phyloP scores from a whole-genome alignment of 2,888 invertebrate species.

The Notodonta ziczac region DNA sequence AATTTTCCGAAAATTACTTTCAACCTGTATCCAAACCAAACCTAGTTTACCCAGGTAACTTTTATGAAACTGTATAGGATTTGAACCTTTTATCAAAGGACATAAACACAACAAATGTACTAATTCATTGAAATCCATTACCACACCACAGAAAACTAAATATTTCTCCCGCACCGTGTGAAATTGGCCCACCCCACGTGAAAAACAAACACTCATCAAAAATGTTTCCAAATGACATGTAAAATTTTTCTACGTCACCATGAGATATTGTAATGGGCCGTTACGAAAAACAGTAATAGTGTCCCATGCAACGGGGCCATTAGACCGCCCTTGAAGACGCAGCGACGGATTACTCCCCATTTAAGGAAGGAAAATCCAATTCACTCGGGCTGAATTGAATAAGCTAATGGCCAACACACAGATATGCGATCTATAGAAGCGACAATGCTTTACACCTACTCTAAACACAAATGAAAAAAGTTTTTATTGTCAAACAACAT shows the following conservation, averaged over 20 bases:
- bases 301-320: slow-evolving; percentile 74
- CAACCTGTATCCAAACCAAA: no score
- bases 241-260: slow-evolving; percentile 83
- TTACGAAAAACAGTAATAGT: slow-evolving; percentile 79
- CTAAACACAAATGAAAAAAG: no score
- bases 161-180: slow-evolving; percentile 51
- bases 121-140: slow-evolving; percentile 47
- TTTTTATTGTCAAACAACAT: no score
- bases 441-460: slow-evolving; percentile 16
- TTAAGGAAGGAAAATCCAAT: slow-evolving; percentile 72
- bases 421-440: slow-evolving; percentile 51
- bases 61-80: no score
- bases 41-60: no score
- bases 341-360: slow-evolving; percentile 72
- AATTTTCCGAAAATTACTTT: no score
- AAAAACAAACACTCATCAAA: slow-evolving; percentile 81
- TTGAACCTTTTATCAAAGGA: slow-evolving; percentile 22
- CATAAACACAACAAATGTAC: slow-evolving; percentile 59
- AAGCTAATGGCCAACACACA: slow-evolving; percentile 69
- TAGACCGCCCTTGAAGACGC: slow-evolving; percentile 72
- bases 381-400: slow-evolving; percentile 78
- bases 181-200: slow-evolving; percentile 72
- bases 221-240: slow-evolving; percentile 81
- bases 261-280: slow-evolving; percentile 83
- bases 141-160: not conserved